Conservation (phyloP, 2,113 vertebrate genomes). For the Collichthys lucidus region DNA sequence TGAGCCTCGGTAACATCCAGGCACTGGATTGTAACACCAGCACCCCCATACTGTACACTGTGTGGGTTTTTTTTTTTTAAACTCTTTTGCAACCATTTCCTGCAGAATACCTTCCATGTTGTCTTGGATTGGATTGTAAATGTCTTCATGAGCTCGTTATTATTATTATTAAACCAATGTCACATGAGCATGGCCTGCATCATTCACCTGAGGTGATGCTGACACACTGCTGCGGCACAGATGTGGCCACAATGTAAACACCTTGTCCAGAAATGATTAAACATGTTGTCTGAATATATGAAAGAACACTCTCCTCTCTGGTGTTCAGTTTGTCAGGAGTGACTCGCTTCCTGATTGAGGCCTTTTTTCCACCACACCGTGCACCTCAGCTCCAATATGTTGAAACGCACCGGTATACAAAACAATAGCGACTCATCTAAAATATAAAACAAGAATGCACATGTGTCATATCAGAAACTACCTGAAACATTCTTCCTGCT, state of each 20-base stretch:
- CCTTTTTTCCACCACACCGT: too few species aligned
- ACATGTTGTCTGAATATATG: neutral
- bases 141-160: neutral
- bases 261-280: neutral
- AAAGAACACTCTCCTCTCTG: neutral
- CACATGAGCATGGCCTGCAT: neutral
- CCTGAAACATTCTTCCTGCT: too few species aligned
- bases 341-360: too few species aligned
- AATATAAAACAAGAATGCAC: too few species aligned
- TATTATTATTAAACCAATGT: neutral
- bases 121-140: neutral
- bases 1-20: conserved; percentile 18
- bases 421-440: too few species aligned
- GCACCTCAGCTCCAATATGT: too few species aligned
- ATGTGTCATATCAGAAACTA: too few species aligned
- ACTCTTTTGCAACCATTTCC: neutral
- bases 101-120: neutral
- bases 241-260: neutral
- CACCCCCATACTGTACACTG: neutral
- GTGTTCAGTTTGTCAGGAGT: too few species aligned
- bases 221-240: neutral
- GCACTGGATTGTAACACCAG: neutral
- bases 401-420: too few species aligned
- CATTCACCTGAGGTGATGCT: neutral
- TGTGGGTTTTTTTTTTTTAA: too few species aligned